Conservation (phyloP, 1,140 invertebrate genomes). For the Battus philenor region DNA sequence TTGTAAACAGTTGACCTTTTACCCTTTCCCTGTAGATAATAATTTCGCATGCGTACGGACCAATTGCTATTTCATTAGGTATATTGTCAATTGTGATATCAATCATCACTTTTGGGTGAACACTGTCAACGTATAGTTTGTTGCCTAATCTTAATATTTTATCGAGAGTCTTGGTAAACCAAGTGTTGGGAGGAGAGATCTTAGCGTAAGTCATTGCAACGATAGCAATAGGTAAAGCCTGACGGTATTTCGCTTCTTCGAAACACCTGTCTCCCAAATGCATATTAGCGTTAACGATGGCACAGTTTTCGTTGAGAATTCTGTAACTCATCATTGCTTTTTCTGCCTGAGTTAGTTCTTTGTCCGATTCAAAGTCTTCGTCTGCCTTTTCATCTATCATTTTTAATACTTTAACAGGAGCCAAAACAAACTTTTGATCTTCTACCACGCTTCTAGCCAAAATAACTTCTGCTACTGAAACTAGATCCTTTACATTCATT, state of each 20-base stretch:
- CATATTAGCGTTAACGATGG: slow-evolving; percentile 74
- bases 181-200: slow-evolving; percentile 75
- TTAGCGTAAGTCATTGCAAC: slow-evolving; percentile 75
- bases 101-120: slow-evolving; percentile 57
- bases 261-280: slow-evolving; percentile 76
- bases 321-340: slow-evolving; percentile 71
- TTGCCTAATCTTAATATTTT: slow-evolving; percentile 76
- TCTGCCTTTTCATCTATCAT: slow-evolving; percentile 61
- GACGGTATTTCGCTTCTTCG: slow-evolving; percentile 71
- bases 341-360: slow-evolving; percentile 58
- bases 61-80: slow-evolving; percentile 73
- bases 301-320: slow-evolving; percentile 72
- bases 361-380: slow-evolving; percentile 70
- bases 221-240: slow-evolving; percentile 69
- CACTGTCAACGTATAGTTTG: slow-evolving; percentile 66
- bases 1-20: slow-evolving; percentile 68
- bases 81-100: slow-evolving; percentile 72
- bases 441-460: slow-evolving; percentile 67
- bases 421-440: slow-evolving; percentile 73
- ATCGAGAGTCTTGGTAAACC: slow-evolving; percentile 74
- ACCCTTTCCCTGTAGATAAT: slow-evolving; percentile 72
- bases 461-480: slow-evolving; percentile 67
- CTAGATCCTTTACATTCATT: slow-evolving; percentile 69
- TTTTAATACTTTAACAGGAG: slow-evolving; percentile 64
- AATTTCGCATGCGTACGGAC: slow-evolving; percentile 75